Base-by-base conservation (phyloP, 2,797 vertebrate genomes). In the Hirundo rustica region DNA sequence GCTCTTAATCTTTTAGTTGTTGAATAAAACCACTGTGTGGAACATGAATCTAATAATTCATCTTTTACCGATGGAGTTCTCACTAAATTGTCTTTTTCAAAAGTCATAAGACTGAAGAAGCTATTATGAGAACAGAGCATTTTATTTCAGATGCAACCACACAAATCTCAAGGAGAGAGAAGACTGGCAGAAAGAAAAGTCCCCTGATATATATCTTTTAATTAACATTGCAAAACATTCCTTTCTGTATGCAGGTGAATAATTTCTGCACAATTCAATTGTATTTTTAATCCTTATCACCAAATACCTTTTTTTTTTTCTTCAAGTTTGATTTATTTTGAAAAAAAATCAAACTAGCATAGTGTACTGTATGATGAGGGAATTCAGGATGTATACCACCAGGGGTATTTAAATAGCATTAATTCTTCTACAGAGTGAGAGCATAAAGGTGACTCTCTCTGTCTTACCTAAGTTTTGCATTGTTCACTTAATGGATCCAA, bases 161-260 rank as follows among this genome's bases (percentile, higher is more conserved):
- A 44, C 67, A 86, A 85, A 95, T 88, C 93, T 93, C 94, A 89
- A 88, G 86, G 54, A 95, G 67, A 94, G 60, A 73, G 50, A 12
- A 83, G 64, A 10, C 60, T 93, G 55, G 72, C 57, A 84, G 71
- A 84, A 93, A 71, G 82, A 75, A 85, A 92, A 94, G 54, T 74
- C 62, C 60, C 76, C 83, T 90, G 95, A 95, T 96, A 73, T 9
- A 3, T 60, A 96, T 96, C 93, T 94, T 94, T 94, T 92, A 96
- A 97, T 95, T 95, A 95, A 96, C 85, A 85, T 5, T 51, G 83
- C 57, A 73, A 95, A 95, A 90, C 89, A 88, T 61, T 85, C 50
- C 30, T 81, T 94, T 89, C 45, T 67, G 61, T 71, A 51, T 54
- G 84, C 74, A 71, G 77, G 89, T 94, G 92, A 91, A 67, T 92